Evolutionary conservation across 2,888 invertebrate genomes (phyloP).

Genomic region (Hemicrepidius hirtus): DNA sequence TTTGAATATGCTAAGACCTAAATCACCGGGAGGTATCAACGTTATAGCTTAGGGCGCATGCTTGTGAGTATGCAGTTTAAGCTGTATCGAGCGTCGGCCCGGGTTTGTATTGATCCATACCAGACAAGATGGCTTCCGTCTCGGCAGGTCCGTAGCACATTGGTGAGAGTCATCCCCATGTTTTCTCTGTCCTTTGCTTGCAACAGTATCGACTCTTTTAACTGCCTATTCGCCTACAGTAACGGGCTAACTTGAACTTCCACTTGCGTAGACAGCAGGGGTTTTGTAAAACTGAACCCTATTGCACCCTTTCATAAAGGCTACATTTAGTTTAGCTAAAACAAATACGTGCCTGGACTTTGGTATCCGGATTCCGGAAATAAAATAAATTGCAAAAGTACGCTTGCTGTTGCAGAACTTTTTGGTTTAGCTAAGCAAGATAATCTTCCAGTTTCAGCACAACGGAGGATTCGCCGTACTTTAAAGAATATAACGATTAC

Average conservation of each 20-base stretch:
- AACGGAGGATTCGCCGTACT: conserved; percentile 4
- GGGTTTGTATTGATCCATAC: conserved; percentile 67
- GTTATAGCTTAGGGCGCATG: conserved; percentile 37
- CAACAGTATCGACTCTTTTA: conserved; percentile 60
- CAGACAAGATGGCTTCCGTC: conserved; percentile 70
- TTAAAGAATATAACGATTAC: not conserved
- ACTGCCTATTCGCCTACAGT: conserved; percentile 46
- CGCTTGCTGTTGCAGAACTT: conserved; percentile 43
- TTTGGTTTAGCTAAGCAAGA: conserved; percentile 39
- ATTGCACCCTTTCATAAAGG: conserved; percentile 33
- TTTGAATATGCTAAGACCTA: conserved; percentile 10
- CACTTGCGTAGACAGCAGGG: conserved; percentile 35
- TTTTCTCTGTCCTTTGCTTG: conserved; percentile 64
- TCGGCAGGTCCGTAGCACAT: conserved; percentile 65
- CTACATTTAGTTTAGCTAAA: conserved; percentile 45
- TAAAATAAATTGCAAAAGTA: conserved; percentile 70
- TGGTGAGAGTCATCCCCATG: conserved; percentile 65
- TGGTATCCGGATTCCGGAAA: conserved; percentile 70
- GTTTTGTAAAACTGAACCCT: conserved; percentile 37
- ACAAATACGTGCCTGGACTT: conserved; percentile 68
- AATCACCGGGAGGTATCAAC: conserved; percentile 33
- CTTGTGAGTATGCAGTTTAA: conserved; percentile 49
- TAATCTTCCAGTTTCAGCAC: conserved; percentile 35
- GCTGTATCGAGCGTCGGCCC: conserved; percentile 68
- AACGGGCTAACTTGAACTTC: conserved; percentile 46